Percentiles rank a stretch among this genome's conserved stretches.
These are phyloP conservation scores for Esox niger DNA, from an alignment of 2,113 vertebrate species.

Conservation along the genomic window DNA sequence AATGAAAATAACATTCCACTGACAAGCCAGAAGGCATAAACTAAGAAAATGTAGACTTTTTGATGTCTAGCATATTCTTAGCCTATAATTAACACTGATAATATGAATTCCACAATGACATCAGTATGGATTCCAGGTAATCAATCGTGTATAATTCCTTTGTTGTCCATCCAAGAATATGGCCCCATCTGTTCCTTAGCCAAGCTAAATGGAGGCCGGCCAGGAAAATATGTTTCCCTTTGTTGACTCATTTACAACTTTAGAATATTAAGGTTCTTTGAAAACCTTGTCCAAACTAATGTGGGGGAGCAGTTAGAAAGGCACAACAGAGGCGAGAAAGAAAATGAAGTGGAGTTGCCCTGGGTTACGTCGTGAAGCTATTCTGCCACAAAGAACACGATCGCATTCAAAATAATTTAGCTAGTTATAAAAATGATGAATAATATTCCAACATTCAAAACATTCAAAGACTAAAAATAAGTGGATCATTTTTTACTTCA, in stretches of 20 bases:
- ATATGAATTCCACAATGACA: too few species aligned
- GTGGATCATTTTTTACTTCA: not conserved
- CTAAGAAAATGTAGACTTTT: not conserved
- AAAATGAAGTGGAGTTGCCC: not conserved
- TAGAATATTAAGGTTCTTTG: not conserved
- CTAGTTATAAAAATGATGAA: conserved; percentile 24
- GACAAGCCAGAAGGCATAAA: not conserved
- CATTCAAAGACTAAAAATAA: not conserved
- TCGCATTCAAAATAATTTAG: conserved; percentile 7
- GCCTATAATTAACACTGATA: too few species aligned
- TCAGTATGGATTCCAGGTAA: not conserved
- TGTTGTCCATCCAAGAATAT: not conserved
- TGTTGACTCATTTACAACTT: not conserved
- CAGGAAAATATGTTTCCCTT: not conserved
- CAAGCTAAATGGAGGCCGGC: not conserved
- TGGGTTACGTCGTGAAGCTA: not conserved
- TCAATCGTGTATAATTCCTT: not conserved
- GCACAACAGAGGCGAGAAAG: not conserved
- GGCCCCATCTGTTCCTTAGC: too few species aligned
- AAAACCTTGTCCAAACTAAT: not conserved
- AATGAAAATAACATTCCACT: not conserved
- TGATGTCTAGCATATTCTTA: too few species aligned
- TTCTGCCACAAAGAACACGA: not conserved
- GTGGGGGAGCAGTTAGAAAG: not conserved
- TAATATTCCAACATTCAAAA: not conserved